Evolutionary conservation across 2,113 vertebrate genomes (phyloP).

Genomic region (Raphicerus campestris): DNA sequence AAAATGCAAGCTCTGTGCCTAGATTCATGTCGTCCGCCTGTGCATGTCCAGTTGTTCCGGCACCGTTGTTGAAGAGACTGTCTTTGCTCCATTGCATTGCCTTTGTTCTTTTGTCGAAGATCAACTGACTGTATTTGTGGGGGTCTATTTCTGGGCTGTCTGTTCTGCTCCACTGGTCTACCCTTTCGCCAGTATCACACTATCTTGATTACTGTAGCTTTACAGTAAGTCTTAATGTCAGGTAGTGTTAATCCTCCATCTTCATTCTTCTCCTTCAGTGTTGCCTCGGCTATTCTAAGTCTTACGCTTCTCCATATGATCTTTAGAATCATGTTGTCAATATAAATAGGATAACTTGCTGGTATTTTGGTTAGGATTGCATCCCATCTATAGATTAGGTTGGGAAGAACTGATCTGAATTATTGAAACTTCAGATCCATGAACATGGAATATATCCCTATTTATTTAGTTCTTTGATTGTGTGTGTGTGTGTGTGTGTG

Average conservation of each 20-base stretch:
- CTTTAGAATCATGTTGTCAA: not conserved
- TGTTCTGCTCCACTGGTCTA: not conserved
- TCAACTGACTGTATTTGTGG: not conserved
- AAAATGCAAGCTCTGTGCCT: not conserved
- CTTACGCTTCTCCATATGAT: not conserved
- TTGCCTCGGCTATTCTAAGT: not conserved
- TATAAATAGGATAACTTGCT: not conserved
- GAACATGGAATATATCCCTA: not conserved
- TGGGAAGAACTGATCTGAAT: not conserved
- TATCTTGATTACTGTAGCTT: not conserved
- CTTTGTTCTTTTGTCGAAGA: not conserved
- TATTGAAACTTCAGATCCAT: not conserved
- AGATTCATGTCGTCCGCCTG: not conserved
- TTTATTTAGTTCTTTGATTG: not conserved
- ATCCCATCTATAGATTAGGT: not conserved
- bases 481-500: not conserved
- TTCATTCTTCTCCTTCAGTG: not conserved
- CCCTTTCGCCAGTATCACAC: not conserved
- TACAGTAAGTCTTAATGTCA: not conserved
- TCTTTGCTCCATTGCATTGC: not conserved
- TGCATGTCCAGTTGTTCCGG: not conserved
- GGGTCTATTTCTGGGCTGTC: not conserved
- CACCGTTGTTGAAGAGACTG: not conserved
- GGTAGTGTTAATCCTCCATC: not conserved
- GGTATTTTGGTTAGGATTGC: not conserved